A percentile compares a stretch with the other conserved stretches of the same genome.
These are phyloP conservation scores for Scelioninae gen. 2 DNA, from an alignment of 2,888 invertebrate species.

Conservation along the genomic window DNA sequence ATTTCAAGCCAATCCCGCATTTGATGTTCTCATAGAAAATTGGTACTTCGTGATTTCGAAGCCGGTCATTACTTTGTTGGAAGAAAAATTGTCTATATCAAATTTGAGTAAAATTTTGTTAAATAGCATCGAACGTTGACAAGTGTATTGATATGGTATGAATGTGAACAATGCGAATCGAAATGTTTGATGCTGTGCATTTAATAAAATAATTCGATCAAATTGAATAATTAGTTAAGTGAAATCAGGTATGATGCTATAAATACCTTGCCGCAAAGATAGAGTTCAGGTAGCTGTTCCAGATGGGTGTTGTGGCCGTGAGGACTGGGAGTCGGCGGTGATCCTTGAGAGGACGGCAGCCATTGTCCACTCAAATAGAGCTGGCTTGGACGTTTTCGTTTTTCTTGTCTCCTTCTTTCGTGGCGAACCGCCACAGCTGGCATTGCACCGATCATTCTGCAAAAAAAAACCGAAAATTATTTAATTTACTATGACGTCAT, in stretches of 20 bases:
- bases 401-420: conserved; percentile 85
- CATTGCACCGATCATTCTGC: conserved; percentile 90
- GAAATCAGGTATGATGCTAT: conserved; percentile 18
- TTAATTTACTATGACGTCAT: no score
- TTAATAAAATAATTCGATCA: no score
- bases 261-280: conserved; percentile 83
- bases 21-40: no score
- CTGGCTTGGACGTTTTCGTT: conserved; percentile 80
- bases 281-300: conserved; percentile 81
- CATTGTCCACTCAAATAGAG: conserved; percentile 82
- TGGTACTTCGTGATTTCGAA: no score
- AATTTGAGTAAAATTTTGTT: no score
- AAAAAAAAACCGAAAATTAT: conserved; percentile 12
- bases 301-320: conserved; percentile 77
- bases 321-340: conserved; percentile 81
- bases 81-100: no score
- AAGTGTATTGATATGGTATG: no score
- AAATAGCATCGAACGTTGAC: no score
- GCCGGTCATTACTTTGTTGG: no score
- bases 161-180: no score
- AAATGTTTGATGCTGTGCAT: no score
- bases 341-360: conserved; percentile 79
- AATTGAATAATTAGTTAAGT: background rate
- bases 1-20: no score
- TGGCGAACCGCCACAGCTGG: conserved; percentile 90